phyloP scores from a whole-genome alignment of 2,888 invertebrate genomes.

The Epicampocera succincta region DNA sequence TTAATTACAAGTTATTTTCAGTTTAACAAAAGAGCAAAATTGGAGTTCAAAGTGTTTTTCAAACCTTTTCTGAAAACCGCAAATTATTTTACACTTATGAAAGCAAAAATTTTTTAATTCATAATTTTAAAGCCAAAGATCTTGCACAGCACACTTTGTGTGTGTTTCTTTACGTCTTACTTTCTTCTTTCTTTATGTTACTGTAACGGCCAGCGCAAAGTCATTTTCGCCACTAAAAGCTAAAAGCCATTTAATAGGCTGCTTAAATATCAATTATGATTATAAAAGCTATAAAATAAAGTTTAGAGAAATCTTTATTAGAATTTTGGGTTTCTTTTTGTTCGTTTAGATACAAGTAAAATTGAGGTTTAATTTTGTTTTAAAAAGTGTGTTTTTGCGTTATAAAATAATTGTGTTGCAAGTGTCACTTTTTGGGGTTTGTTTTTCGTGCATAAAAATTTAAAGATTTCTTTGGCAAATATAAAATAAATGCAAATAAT shows the following conservation, averaged over 20 bases:
- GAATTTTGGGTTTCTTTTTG: conserved; percentile 3
- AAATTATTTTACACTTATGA: conserved; percentile 64
- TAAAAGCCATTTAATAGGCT: conserved; percentile 68
- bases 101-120: conserved; percentile 23
- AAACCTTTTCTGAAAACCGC: conserved; percentile 51
- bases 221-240: conserved; percentile 41
- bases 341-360: not conserved
- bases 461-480: no score
- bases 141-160: conserved; percentile 29
- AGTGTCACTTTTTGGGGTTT: not conserved
- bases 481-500: no score
- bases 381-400: no score
- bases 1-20: conserved; percentile 57
- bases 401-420: no score
- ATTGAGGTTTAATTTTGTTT: no score
- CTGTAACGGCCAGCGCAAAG: conserved; percentile 45
- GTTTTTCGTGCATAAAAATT: no score
- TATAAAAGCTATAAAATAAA: conserved; percentile 27
- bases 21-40: conserved; percentile 1
- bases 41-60: conserved; percentile 35
- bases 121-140: conserved; percentile 47
- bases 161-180: conserved; percentile 44
- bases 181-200: conserved; percentile 50
- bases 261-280: conserved; percentile 63
- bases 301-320: not conserved